Evolutionary conservation across 2,797 vertebrate genomes (phyloP), one percentile per base, ranked within the genome.

Genomic region (Serranus cabrilla): DNA sequence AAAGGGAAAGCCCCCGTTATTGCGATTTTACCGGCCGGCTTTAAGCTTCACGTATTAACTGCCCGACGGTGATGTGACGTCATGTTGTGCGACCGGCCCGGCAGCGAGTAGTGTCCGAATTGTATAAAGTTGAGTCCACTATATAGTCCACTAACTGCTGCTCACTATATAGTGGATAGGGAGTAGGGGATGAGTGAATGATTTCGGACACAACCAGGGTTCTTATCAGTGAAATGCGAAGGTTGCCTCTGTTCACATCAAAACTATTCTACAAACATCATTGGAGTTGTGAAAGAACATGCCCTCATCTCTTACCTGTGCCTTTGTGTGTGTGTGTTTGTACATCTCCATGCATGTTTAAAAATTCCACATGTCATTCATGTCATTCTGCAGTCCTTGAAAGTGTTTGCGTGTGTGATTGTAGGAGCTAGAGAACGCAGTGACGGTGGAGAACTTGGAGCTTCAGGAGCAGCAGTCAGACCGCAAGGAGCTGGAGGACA

Each of bases 381-480:
- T 47, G 37, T 39, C 2, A 27, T 37, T 47, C n/a, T 37, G 21
- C 10, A 37, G 27, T 23, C 7, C 11, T 75, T 11, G 31, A 50
- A 13, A 0, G 25, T 61, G 43, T 59, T 4, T 71, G 7, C 61
- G 23, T 71, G 25, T 81, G 23, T 57, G 42, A 18, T 7, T 76
- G n/a, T 21, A 98, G 97, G 97, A 98, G 89, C 94, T 98, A 81
- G 96, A 97, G 75, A 96, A 96, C 88, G 94, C 96, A 43, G 96
- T 98, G 46, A 92, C 96, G 2, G 92, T 95, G 76, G 97, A 98
- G 84, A 96, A 89, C 90, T 54, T 90, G 87, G 96, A 96, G 54
- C 93, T 98, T 62, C 96, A 97, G 83, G 96, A 96, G 78, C 95
- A 98, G 59, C 96, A 96, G 91, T 93, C 94, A 2, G 96, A 98